Evolutionary conservation across 2,888 invertebrate genomes (phyloP), one percentile per base, ranked within the genome.

Genomic region (Mesorhabditis belari): DNA sequence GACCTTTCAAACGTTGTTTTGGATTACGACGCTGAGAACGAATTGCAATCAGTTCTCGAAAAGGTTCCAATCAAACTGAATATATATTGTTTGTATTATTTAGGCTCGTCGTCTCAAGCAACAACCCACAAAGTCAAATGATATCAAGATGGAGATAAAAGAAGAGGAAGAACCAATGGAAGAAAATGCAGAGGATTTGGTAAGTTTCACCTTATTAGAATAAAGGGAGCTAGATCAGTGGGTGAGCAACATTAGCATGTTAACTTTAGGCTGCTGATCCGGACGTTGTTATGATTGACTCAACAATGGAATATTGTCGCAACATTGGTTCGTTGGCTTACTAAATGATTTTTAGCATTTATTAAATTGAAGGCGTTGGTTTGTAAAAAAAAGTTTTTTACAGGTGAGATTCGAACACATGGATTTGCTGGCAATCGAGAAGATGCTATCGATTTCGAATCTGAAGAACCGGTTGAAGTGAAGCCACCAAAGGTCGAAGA

Each of bases 21-120:
- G 28, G 81, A 81, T 19, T 80, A 81, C 56, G 77, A 80, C 9
- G 79, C 77, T 5, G 72, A 73, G 49, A 76, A 78, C 6, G 81
- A 81, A 57, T 61, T 80, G 51, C 54, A 56, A 5, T 55, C 70
- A n/a, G 65, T 72, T 24, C 57, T 81, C 57, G 80, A 73, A 19
- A 70, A 68, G 54, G n/a, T n/a, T n/a, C n/a, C n/a, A n/a, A n/a
- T n/a, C n/a, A n/a, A n/a, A n/a, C n/a, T n/a, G n/a, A n/a, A n/a
- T n/a, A n/a, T n/a, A n/a, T n/a, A n/a, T n/a, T n/a, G n/a, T n/a
- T n/a, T n/a, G n/a, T n/a, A n/a, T n/a, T n/a, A n/a, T n/a, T n/a
- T n/a, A n/a, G n/a, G 67, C 77, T 0, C 28, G 73, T 23, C 67
- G 65, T 57, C 58, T 70, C 21, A 68, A 70, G 29, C 65, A 71